Evolutionary conservation across 2,888 invertebrate genomes (phyloP).

Genomic region (Thelaira solivaga): DNA sequence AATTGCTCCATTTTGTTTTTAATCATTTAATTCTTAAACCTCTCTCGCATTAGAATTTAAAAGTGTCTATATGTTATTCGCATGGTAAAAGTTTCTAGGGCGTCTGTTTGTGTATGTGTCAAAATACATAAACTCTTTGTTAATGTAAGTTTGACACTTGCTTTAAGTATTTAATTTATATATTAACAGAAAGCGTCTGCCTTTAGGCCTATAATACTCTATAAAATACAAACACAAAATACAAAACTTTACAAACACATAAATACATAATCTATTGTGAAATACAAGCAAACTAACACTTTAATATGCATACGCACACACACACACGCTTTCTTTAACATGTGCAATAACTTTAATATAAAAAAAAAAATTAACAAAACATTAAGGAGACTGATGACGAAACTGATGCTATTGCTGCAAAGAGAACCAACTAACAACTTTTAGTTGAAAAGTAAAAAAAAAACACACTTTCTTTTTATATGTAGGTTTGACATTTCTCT

Average conservation of each 20-base stretch:
- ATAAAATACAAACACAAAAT: too few species aligned
- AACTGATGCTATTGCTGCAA: neutral
- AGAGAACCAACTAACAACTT: neutral
- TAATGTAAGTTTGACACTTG: conserved; percentile 62
- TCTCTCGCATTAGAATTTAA: too few species aligned
- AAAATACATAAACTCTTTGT: conserved; percentile 50
- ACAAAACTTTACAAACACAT: neutral
- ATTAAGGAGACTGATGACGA: neutral
- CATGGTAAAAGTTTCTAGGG: neutral
- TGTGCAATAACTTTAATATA: neutral
- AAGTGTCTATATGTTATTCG: neutral
- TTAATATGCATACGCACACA: neutral
- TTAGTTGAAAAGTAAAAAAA: too few species aligned
- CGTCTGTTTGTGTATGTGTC: conserved; percentile 2
- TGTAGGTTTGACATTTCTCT: too few species aligned
- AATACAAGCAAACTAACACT: too few species aligned
- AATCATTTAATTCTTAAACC: neutral
- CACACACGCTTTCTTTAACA: neutral
- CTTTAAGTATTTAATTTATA: conserved; percentile 61
- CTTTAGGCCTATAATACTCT: conserved; percentile 44
- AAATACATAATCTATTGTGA: conserved; percentile 4
- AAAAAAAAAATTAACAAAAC: conserved; percentile 24
- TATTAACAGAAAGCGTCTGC: conserved; percentile 59
- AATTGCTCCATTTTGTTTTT: neutral
- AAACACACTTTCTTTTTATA: too few species aligned